Percentiles rank a stretch among this genome's conserved stretches.
phyloP scores from a whole-genome alignment of 2,888 invertebrate genomes.

The Odiellus spinosus region DNA sequence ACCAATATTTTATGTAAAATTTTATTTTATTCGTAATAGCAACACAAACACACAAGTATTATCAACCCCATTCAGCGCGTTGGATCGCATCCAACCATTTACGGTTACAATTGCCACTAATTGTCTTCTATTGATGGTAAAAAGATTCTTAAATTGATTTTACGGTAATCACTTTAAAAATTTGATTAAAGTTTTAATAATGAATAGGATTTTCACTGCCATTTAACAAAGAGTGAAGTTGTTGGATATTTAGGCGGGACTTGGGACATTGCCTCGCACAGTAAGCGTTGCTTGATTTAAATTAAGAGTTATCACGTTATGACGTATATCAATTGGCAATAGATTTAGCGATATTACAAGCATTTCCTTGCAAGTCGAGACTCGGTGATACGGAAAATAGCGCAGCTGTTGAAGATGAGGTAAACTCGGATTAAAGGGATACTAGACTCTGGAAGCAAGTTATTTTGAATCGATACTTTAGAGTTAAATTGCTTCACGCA shows the following conservation, averaged over 20 bases:
- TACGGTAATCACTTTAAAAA: too few relatives aligned
- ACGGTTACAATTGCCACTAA: slow-evolving; percentile 62
- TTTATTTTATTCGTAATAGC: slow-evolving; percentile 10
- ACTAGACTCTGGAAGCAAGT: too few relatives aligned
- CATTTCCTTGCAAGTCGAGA: slow-evolving; percentile 71
- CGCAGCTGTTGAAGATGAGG: slow-evolving; percentile 28
- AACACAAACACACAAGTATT: slow-evolving; percentile 73
- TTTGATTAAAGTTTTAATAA: not conserved
- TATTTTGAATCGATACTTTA: too few relatives aligned
- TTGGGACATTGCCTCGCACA: slow-evolving; percentile 86
- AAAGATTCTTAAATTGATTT: slow-evolving; percentile 5
- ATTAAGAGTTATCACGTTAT: not conserved
- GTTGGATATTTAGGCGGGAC: slow-evolving; percentile 90
- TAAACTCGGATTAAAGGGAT: too few relatives aligned
- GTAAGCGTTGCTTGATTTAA: slow-evolving; percentile 41
- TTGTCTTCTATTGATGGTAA: slow-evolving; percentile 63
- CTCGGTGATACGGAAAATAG: slow-evolving; percentile 61
- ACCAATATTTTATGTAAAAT: too few relatives aligned
- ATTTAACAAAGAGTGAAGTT: slow-evolving; percentile 81
- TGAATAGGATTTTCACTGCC: slow-evolving; percentile 65
- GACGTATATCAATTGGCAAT: slow-evolving; percentile 14
- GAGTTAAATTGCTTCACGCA: too few relatives aligned
- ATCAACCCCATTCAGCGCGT: slow-evolving; percentile 66
- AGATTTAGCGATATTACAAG: slow-evolving; percentile 72
- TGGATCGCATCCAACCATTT: slow-evolving; percentile 85